phyloP scores from a whole-genome alignment of 2,797 vertebrate genomes.

The Iguana delicatissima region DNA sequence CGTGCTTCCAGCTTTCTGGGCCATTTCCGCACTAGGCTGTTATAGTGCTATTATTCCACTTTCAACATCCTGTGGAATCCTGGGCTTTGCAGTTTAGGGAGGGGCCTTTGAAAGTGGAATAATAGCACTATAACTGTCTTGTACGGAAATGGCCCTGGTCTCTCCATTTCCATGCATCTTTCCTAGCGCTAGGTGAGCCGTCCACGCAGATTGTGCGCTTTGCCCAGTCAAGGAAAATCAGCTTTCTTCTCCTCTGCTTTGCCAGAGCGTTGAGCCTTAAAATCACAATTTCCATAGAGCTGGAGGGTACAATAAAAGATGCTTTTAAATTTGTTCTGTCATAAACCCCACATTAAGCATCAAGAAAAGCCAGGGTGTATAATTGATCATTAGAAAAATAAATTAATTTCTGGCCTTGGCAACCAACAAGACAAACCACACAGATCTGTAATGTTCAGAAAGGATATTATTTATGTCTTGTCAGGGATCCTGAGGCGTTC shows the following conservation, averaged over 20 bases:
- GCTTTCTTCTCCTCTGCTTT: constrained; percentile 1
- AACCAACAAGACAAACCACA: background rate
- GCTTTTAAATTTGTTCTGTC: background rate
- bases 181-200: background rate
- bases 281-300: constrained; percentile 23
- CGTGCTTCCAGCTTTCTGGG: background rate
- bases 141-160: too few relatives aligned
- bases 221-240: background rate
- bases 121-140: too few relatives aligned
- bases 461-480: background rate
- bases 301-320: constrained; percentile 40
- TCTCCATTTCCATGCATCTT: background rate
- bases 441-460: background rate
- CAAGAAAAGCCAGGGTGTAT: background rate
- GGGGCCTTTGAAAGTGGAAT: too few relatives aligned
- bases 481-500: too few relatives aligned
- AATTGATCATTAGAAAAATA: constrained; percentile 37
- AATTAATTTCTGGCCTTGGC: constrained; percentile 19
- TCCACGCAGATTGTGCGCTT: background rate
- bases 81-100: too few relatives aligned
- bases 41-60: too few relatives aligned
- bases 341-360: constrained; percentile 9
- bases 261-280: background rate
- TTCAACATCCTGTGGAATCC: too few relatives aligned
- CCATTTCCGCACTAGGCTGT: too few relatives aligned